These are phyloP conservation scores for Elaphurus davidianus DNA, from an alignment of 2,113 vertebrate genomes.

Conservation along the genomic window DNA sequence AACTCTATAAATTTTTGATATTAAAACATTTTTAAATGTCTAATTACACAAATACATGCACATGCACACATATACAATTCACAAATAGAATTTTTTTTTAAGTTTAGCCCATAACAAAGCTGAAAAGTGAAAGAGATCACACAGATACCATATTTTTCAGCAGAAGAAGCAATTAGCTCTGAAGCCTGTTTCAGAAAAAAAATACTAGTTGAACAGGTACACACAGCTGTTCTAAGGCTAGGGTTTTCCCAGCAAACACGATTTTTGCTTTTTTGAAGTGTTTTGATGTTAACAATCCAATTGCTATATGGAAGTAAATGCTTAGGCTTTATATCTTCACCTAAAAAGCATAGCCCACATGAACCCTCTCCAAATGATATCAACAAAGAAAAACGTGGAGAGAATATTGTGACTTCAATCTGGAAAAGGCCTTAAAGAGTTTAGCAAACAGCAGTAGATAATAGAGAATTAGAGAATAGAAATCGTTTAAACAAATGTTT, in stretches of 20 bases:
- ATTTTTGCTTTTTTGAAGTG: neutral
- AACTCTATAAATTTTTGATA: neutral
- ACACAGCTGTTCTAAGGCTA: neutral
- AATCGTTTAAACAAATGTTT: neutral
- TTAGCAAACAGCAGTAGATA: neutral
- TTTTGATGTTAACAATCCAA: neutral
- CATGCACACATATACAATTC: neutral
- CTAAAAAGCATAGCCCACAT: neutral
- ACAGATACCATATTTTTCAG: neutral
- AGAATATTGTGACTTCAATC: neutral
- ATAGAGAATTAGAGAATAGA: neutral
- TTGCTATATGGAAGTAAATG: neutral
- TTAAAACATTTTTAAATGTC: neutral
- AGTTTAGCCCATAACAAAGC: neutral
- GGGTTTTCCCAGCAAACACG: neutral
- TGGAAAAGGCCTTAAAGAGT: neutral
- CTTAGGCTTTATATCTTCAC: neutral
- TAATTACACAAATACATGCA: neutral
- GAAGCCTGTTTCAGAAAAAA: neutral
- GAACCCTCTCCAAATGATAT: neutral
- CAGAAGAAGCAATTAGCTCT: neutral
- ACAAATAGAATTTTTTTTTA: neutral
- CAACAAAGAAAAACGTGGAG: neutral
- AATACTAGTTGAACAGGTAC: neutral
- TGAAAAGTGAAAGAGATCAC: neutral